Conservation (phyloP, 1,140 invertebrate genomes). For the Pseudomyrmex flavicornis region DNA sequence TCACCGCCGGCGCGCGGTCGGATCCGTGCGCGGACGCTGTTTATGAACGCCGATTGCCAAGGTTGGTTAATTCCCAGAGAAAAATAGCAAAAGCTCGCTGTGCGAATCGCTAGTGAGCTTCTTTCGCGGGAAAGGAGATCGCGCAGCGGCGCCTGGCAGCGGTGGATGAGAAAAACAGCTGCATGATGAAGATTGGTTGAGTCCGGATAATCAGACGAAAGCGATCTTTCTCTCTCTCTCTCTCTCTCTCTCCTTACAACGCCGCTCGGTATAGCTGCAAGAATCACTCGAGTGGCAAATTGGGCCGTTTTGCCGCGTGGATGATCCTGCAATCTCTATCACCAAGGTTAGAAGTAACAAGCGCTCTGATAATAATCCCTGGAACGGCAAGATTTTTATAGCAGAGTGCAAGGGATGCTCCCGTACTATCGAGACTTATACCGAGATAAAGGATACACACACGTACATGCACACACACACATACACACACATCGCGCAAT, state of each 20-base stretch:
- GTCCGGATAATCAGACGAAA: slow-evolving; percentile 66
- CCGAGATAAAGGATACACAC: too few relatives aligned
- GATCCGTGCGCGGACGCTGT: slow-evolving; percentile 39
- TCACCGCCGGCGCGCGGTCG: slow-evolving; percentile 6
- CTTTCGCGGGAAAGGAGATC: slow-evolving; percentile 60
- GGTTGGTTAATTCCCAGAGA: slow-evolving; percentile 65
- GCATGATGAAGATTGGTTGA: slow-evolving; percentile 72
- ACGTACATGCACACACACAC: too few relatives aligned
- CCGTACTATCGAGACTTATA: not conserved
- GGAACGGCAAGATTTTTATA: slow-evolving; percentile 52
- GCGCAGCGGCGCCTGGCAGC: slow-evolving; percentile 40
- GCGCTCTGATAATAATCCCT: slow-evolving; percentile 63
- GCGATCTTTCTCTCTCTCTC: slow-evolving; percentile 5
- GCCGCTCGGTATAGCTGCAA: slow-evolving; percentile 43
- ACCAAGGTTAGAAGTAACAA: slow-evolving; percentile 50
- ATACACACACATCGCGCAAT: not conserved
- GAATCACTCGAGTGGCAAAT: slow-evolving; percentile 61
- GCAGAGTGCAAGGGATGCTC: not conserved
- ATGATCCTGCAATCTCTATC: slow-evolving; percentile 69
- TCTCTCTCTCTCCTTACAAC: slow-evolving; percentile 30
- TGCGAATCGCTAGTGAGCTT: slow-evolving; percentile 47
- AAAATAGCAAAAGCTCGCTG: not conserved
- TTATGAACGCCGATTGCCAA: slow-evolving; percentile 68
- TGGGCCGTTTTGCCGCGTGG: slow-evolving; percentile 64
- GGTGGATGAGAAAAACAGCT: slow-evolving; percentile 73